Base-by-base conservation (phyloP, 2,888 invertebrate species). In the Melieria crassipennis region DNA sequence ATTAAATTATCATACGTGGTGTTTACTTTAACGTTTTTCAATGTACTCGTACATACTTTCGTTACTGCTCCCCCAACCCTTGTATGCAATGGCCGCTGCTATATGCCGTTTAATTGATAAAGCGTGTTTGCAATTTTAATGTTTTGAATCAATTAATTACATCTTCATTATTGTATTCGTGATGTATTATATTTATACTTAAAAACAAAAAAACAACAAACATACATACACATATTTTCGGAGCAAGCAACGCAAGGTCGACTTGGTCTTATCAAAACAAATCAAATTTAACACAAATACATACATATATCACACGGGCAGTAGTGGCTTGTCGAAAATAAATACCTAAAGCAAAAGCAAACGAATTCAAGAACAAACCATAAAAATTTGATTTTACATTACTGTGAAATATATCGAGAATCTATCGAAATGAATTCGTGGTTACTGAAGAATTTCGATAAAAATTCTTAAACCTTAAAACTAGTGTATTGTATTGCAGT, bases 41-140 rank as follows among this genome's bases (percentile, higher is more conserved):
- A 30, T 30, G 30, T 30, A 2, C 30, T 30, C 30, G 30, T 30
- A 30, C 30, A 30, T 30, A 30, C 30, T 30, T 30, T 30, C 30
- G 30, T 30, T 30, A 30, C 1, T 30, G 30, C 30, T 30, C 30
- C 30, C 30, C 30, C 3, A 30, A 30, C 30, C 30, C 30, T 13
- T 65, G 13, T 65, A 65, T 45, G 55, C 45, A 65, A 9, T 64
- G 13, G 43, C 13, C 16, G 16, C 13, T 45, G 43, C 16, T 64
- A 43, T 52, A n/a, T 5, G n/a, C 30, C 30, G 13, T 64, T 16
- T 50, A 4, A 9, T 4, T 48, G 11, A 63, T 16, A 50, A 42
- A 55, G 52, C 55, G 52, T 9, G 52, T 65, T 55, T 52, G 55
- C 45, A 55, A 45, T 52, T 52, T 52, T n/a, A 61, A 61, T 61